A percentile compares a stretch with the other conserved stretches of the same genome.
These are phyloP conservation scores for Tichodroma muraria DNA, from an alignment of 2,113 vertebrate genomes.

Conservation along the genomic window DNA sequence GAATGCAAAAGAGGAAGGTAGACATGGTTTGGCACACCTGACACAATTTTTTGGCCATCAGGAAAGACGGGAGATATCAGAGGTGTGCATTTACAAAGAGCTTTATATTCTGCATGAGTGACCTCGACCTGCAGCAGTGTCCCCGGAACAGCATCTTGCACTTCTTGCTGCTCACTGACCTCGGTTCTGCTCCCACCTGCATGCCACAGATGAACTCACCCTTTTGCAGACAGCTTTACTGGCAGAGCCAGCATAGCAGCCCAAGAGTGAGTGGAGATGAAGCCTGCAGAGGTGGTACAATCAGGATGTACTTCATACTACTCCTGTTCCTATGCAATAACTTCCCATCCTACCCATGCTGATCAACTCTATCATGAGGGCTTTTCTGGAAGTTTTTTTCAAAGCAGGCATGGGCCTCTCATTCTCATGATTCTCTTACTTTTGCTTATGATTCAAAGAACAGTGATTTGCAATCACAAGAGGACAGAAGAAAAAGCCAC, in stretches of 20 bases:
- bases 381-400: not conserved
- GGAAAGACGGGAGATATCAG: not conserved
- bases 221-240: not conserved
- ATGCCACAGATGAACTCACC: not conserved
- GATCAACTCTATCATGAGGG: not conserved
- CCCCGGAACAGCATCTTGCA: rapidly evolving
- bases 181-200: not conserved
- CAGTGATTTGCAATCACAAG: not conserved
- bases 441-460: not conserved
- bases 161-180: not conserved
- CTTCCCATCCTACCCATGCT: not conserved
- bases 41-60: not conserved
- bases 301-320: not conserved
- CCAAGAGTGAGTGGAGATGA: not conserved
- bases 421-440: not conserved
- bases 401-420: not conserved
- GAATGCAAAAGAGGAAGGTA: not conserved
- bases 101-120: not conserved
- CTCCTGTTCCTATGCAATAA: not conserved
- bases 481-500: not conserved
- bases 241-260: not conserved
- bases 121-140: not conserved
- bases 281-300: not conserved
- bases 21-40: not conserved
- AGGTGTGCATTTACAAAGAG: not conserved